Evolutionary conservation across 2,113 vertebrate species (phyloP).

Genomic region (Globicephala melas): DNA sequence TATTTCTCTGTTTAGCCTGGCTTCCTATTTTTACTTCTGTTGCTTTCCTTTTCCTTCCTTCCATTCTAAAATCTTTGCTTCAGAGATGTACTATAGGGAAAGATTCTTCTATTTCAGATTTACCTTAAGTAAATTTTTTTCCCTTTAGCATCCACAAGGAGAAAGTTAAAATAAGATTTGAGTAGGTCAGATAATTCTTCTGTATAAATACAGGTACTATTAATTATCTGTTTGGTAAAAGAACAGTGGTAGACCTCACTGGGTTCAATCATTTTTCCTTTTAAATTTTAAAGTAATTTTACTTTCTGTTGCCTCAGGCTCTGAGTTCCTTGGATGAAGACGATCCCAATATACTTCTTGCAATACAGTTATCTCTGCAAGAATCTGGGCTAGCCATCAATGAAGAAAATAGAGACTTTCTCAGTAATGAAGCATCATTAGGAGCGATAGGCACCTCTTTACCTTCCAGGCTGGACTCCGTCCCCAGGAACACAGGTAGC

Average conservation of each 20-base stretch:
- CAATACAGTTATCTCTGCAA: conserved; percentile 98
- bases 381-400: conserved; percentile 90
- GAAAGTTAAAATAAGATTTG: conserved; percentile 24
- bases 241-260: background rate
- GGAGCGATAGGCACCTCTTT: conserved; percentile 96
- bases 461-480: conserved; percentile 91
- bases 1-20: conserved; percentile 64
- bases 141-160: background rate
- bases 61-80: conserved; percentile 42
- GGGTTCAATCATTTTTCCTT: conserved; percentile 20
- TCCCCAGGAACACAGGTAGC: conserved; percentile 84
- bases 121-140: background rate
- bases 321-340: conserved; percentile 96
- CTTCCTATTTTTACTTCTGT: conserved; percentile 34
- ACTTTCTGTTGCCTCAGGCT: conserved; percentile 83
- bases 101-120: background rate
- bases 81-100: background rate
- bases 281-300: conserved; percentile 30
- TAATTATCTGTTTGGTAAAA: background rate
- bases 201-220: background rate
- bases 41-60: conserved; percentile 56
- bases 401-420: conserved; percentile 87
- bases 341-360: conserved; percentile 96
- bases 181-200: conserved; percentile 4
- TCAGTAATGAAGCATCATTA: conserved; percentile 89